These are phyloP conservation scores for Drosophila peninsularis DNA, from an alignment of 2,888 invertebrate genomes.

Conservation along the genomic window DNA sequence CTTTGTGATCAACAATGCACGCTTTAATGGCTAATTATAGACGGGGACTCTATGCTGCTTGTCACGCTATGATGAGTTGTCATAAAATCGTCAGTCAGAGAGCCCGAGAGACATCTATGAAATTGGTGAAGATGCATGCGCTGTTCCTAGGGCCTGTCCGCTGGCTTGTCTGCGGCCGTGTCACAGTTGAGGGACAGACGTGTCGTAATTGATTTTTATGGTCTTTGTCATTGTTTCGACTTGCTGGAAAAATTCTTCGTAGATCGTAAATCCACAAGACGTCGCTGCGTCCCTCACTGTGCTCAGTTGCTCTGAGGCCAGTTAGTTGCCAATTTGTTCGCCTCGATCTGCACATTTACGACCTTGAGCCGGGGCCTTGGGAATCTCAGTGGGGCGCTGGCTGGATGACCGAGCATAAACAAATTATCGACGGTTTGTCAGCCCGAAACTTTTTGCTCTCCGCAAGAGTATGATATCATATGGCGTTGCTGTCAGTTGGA, in stretches of 20 bases:
- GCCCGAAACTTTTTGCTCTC: slow-evolving; percentile 2
- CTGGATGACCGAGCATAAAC: slow-evolving; percentile 65
- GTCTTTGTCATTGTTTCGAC: slow-evolving; percentile 68
- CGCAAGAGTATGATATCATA: slow-evolving; percentile 55
- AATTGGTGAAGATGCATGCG: slow-evolving; percentile 4
- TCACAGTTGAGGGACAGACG: slow-evolving; percentile 77
- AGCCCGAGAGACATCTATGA: slow-evolving; percentile 11
- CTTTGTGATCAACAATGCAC: slow-evolving; percentile 71
- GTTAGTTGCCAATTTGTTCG: slow-evolving; percentile 65
- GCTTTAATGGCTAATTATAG: slow-evolving; percentile 83
- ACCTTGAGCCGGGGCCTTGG: slow-evolving; percentile 66
- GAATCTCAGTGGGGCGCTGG: slow-evolving; percentile 23
- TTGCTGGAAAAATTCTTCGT: slow-evolving; percentile 41
- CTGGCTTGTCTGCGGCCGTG: slow-evolving; percentile 46
- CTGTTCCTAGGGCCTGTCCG: slow-evolving; percentile 7
- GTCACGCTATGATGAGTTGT: slow-evolving; percentile 82
- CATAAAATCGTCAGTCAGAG: slow-evolving; percentile 75
- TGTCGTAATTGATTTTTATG: slow-evolving; percentile 81
- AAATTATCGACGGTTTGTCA: slow-evolving; percentile 71
- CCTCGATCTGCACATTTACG: slow-evolving; percentile 55
- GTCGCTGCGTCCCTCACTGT: slow-evolving; percentile 21
- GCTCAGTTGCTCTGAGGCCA: slow-evolving; percentile 14
- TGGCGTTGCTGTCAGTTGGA: slow-evolving; percentile 50
- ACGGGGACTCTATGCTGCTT: slow-evolving; percentile 64
- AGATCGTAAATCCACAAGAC: slow-evolving; percentile 68